A percentile compares a stretch with the other conserved stretches of the same genome.
Evolutionary conservation across 2,797 vertebrate genomes (phyloP).

Genomic region (Ptychadena robeensis): DNA sequence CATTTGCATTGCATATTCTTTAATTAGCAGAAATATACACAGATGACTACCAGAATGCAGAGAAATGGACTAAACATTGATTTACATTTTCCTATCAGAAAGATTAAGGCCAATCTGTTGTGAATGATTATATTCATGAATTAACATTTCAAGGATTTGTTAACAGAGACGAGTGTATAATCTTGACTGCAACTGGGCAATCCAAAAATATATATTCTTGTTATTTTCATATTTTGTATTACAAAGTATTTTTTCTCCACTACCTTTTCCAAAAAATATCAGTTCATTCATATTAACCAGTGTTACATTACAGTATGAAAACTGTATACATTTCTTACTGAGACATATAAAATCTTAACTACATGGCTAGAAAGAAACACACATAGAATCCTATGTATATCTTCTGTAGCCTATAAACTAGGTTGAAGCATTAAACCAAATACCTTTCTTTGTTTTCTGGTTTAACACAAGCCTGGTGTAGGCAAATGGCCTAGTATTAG

Average conservation of each 20-base stretch:
- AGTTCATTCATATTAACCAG: too few species aligned
- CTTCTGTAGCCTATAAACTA: neutral
- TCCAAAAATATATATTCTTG: too few species aligned
- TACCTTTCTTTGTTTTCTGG: neutral
- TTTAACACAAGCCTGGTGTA: neutral
- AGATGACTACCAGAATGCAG: neutral
- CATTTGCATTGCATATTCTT: neutral
- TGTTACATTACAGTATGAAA: too few species aligned
- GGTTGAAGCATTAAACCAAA: neutral
- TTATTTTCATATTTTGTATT: too few species aligned
- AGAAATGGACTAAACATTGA: neutral
- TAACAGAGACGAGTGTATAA: too few species aligned
- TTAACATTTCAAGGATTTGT: neutral
- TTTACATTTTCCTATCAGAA: neutral
- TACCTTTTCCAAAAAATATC: too few species aligned
- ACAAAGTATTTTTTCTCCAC: too few species aligned
- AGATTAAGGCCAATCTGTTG: neutral
- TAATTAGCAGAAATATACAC: neutral
- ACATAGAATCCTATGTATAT: neutral
- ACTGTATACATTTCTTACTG: too few species aligned
- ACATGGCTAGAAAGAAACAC: neutral
- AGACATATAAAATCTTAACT: neutral
- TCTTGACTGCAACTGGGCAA: too few species aligned
- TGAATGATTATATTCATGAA: neutral
- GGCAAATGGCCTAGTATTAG: neutral